Percentiles rank a stretch among this genome's conserved stretches.
phyloP scores from a whole-genome alignment of 2,888 invertebrate species.

The Hoplodrina ambigua region DNA sequence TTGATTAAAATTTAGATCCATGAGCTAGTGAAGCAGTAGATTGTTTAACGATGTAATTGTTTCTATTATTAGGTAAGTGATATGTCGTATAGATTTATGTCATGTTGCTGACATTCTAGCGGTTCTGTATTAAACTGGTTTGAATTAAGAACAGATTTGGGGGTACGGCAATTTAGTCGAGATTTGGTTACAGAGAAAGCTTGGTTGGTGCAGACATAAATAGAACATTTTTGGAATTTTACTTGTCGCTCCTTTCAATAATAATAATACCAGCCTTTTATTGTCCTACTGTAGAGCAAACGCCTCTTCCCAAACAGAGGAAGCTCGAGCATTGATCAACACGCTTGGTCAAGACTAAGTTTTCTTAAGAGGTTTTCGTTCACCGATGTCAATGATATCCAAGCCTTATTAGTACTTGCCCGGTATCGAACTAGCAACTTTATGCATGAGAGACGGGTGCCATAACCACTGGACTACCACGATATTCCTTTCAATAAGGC shows the following conservation, averaged over 20 bases:
- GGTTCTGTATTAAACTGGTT: slow-evolving; percentile 31
- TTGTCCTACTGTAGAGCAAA: no score
- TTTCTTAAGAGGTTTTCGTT: no score
- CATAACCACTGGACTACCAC: neutral
- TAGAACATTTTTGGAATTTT: neutral
- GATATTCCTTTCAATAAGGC: neutral
- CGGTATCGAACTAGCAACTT: no score
- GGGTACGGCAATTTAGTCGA: slow-evolving; percentile 20
- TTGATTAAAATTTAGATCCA: slow-evolving; percentile 56
- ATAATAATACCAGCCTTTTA: no score
- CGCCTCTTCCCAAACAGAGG: no score
- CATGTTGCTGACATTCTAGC: slow-evolving; percentile 26
- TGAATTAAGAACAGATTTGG: slow-evolving; percentile 40
- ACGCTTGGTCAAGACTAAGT: no score
- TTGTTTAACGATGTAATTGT: slow-evolving; percentile 66
- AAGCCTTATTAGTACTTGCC: no score
- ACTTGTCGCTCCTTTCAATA: no score
- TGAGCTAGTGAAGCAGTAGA: slow-evolving; percentile 59
- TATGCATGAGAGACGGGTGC: no score
- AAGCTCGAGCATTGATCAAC: no score
- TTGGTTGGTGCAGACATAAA: neutral
- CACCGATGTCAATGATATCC: no score
- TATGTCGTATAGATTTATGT: slow-evolving; percentile 54
- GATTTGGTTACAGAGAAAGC: slow-evolving; percentile 9
- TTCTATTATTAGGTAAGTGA: slow-evolving; percentile 61